Conservation (phyloP, 2,113 vertebrate genomes). For the Emydocephalus ijimae region DNA sequence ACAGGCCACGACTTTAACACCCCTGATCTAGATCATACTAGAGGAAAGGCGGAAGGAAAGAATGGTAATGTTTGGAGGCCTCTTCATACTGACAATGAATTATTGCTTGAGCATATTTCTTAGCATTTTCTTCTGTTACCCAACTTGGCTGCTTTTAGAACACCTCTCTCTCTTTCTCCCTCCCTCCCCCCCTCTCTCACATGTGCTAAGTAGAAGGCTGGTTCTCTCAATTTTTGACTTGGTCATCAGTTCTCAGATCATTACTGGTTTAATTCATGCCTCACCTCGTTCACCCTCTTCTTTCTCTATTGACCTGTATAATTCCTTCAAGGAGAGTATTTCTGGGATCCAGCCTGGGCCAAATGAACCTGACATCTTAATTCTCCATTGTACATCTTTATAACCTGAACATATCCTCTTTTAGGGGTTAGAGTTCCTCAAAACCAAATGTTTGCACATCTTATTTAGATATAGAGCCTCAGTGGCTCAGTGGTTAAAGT, state of each 20-base stretch:
- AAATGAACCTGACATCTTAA: not conserved
- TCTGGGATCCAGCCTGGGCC: not conserved
- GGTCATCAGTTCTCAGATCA: no score
- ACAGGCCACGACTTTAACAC: no score
- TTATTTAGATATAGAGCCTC: not conserved
- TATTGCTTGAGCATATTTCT: not conserved
- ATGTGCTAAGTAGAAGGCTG: not conserved
- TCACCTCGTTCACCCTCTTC: not conserved
- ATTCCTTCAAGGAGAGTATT: not conserved
- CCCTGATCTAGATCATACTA: not conserved
- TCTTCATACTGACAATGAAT: not conserved
- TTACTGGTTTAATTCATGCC: not conserved
- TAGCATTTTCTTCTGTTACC: not conserved
- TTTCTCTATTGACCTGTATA: not conserved
- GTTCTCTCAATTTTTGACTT: no score
- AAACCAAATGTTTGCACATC: not conserved
- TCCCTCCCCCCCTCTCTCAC: not conserved
- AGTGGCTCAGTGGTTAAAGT: no score
- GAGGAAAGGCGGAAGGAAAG: not conserved
- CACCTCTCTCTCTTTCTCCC: no score
- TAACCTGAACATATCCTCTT: not conserved
- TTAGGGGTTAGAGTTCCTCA: not conserved
- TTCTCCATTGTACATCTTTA: not conserved
- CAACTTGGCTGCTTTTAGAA: not conserved
- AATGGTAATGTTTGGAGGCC: no score